These are phyloP conservation scores for Rhea pennata DNA, from an alignment of 2,113 vertebrate species.

Conservation along the genomic window DNA sequence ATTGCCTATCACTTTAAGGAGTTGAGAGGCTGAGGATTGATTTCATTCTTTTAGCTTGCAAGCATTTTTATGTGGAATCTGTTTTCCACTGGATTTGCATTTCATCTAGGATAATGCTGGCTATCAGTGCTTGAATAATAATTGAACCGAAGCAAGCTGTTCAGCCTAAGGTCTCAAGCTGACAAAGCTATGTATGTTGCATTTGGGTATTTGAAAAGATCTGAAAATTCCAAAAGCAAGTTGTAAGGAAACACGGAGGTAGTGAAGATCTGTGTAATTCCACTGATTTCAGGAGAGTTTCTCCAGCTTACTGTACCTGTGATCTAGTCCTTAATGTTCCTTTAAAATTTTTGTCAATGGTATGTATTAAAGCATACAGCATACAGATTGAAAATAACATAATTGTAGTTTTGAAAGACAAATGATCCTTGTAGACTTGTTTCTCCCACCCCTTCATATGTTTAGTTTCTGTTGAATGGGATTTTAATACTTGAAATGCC, in stretches of 20 bases:
- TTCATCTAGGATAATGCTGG: slow-evolving; percentile 54
- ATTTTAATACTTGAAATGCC: slow-evolving; percentile 38
- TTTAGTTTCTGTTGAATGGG: neutral
- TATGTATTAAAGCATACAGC: neutral
- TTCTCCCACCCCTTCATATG: neutral
- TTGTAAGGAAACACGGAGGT: neutral
- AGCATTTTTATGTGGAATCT: slow-evolving; percentile 38
- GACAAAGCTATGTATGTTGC: slow-evolving; percentile 23
- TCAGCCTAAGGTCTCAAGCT: slow-evolving; percentile 48
- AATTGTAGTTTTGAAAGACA: neutral
- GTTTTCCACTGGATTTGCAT: slow-evolving; percentile 64
- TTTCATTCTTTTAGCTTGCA: slow-evolving; percentile 67
- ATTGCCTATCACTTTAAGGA: slow-evolving; percentile 68
- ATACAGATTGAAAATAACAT: neutral
- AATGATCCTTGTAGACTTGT: neutral
- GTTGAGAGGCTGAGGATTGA: slow-evolving; percentile 52
- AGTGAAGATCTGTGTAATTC: neutral
- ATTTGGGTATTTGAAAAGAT: slow-evolving; percentile 11
- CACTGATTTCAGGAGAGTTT: neutral
- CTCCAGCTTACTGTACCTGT: neutral
- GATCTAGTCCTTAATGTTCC: neutral
- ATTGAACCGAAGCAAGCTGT: slow-evolving; percentile 55
- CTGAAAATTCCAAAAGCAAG: slow-evolving; percentile 8
- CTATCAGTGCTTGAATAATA: slow-evolving; percentile 60
- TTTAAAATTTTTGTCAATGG: neutral